A percentile compares a stretch with the other conserved stretches of the same genome.
Evolutionary conservation across 2,888 invertebrate genomes (phyloP).

Genomic region (Rhabditophanes sp.): DNA sequence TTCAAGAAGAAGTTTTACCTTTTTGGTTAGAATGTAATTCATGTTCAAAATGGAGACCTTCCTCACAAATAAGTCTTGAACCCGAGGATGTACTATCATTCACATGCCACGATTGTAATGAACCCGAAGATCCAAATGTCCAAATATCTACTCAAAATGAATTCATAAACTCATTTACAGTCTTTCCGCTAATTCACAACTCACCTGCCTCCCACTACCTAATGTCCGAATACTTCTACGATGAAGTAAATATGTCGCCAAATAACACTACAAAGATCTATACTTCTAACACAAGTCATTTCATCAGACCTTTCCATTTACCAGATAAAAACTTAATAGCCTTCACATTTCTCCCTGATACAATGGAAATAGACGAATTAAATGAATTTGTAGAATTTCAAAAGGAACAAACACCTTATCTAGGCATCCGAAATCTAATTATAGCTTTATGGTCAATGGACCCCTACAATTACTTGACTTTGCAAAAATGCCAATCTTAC

Average conservation of each 20-base stretch:
- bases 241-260: constrained; percentile 27
- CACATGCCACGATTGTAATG: constrained; percentile 9
- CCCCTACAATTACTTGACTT: constrained; percentile 26
- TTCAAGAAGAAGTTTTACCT: constrained; percentile 23
- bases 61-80: constrained; percentile 3
- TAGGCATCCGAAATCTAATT: constrained; percentile 15
- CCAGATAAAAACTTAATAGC: constrained; percentile 21
- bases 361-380: constrained; percentile 16
- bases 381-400: constrained; percentile 18
- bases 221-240: constrained; percentile 20
- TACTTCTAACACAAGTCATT: constrained; percentile 4
- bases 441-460: constrained; percentile 15
- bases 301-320: constrained; percentile 27
- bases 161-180: constrained; percentile 13
- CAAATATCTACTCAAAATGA: constrained; percentile 7
- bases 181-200: constrained; percentile 21
- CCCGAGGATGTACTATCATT: constrained; percentile 3
- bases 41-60: constrained; percentile 16
- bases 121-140: constrained; percentile 11
- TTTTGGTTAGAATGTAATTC: constrained; percentile 21
- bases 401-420: constrained; percentile 13
- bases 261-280: constrained; percentile 9
- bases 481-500: constrained; percentile 11
- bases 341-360: constrained; percentile 22
- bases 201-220: constrained; percentile 20